Percentiles rank a stretch among this genome's conserved stretches.
Conservation (phyloP, 2,113 vertebrate species). For the Tor tambroides region DNA sequence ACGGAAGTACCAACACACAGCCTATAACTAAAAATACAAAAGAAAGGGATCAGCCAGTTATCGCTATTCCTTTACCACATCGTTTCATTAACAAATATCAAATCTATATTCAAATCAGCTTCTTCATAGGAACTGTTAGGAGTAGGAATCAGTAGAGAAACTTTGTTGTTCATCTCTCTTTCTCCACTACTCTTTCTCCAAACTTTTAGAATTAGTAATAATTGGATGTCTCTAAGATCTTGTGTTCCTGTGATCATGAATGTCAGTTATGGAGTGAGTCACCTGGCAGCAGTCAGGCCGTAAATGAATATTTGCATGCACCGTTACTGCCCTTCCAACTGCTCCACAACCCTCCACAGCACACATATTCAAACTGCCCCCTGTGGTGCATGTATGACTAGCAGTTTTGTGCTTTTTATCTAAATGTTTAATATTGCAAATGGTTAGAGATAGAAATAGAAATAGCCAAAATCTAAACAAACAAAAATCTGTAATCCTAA, state of each 20-base stretch:
- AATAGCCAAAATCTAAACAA: not conserved
- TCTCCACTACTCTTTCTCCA: not conserved
- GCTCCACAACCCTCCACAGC: not conserved
- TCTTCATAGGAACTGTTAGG: not conserved
- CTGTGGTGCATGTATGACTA: not conserved
- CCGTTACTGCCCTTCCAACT: not conserved
- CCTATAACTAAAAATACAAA: not conserved
- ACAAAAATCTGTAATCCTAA: not conserved
- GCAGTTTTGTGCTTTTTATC: not conserved
- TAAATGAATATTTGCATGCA: slow-evolving; percentile 35
- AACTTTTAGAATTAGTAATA: not conserved
- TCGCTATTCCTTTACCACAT: not conserved
- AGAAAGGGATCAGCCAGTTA: not conserved
- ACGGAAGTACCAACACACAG: not conserved
- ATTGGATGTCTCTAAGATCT: not conserved
- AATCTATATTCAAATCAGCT: not conserved
- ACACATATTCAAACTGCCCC: not conserved
- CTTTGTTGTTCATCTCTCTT: not conserved
- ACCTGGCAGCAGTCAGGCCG: not conserved
- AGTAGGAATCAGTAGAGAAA: not conserved
- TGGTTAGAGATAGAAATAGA: not conserved
- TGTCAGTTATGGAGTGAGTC: not conserved
- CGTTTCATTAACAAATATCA: not conserved
- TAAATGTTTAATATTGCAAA: not conserved
- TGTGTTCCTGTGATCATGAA: not conserved